phyloP scores from a whole-genome alignment of 2,797 vertebrate genomes.

The Falco concolor region DNA sequence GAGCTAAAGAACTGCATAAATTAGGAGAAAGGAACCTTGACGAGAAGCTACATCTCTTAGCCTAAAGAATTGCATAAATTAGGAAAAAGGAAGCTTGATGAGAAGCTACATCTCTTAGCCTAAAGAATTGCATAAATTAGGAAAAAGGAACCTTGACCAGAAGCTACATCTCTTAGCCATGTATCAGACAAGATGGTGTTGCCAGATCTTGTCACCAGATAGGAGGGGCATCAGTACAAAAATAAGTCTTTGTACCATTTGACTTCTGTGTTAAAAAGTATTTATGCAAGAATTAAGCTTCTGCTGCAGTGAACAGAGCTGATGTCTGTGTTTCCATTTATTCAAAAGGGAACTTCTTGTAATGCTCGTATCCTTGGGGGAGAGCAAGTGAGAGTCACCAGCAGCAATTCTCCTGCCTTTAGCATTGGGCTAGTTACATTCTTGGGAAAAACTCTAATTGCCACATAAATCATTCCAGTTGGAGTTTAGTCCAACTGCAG shows the following conservation, averaged over 20 bases:
- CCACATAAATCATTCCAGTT: neutral
- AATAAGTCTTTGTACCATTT: neutral
- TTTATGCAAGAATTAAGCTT: neutral
- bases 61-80: neutral
- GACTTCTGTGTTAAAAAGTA: neutral
- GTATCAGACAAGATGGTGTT: neutral
- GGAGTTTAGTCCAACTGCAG: neutral
- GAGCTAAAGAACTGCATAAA: neutral
- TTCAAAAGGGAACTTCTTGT: neutral
- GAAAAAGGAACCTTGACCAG: neutral
- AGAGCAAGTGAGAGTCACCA: neutral
- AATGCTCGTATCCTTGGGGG: neutral
- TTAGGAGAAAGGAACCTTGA: neutral
- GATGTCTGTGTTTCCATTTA: neutral
- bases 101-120: neutral
- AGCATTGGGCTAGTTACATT: neutral
- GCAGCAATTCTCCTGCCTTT: neutral
- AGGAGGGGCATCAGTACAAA: neutral
- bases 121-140: neutral
- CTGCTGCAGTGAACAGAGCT: neutral
- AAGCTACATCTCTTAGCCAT: neutral
- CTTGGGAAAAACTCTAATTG: neutral
- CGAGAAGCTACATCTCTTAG: neutral
- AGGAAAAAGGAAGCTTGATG: neutral
- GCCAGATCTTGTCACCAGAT: neutral